Conservation (phyloP, 2,888 invertebrate species). For the Dromius quadrimaculatus region DNA sequence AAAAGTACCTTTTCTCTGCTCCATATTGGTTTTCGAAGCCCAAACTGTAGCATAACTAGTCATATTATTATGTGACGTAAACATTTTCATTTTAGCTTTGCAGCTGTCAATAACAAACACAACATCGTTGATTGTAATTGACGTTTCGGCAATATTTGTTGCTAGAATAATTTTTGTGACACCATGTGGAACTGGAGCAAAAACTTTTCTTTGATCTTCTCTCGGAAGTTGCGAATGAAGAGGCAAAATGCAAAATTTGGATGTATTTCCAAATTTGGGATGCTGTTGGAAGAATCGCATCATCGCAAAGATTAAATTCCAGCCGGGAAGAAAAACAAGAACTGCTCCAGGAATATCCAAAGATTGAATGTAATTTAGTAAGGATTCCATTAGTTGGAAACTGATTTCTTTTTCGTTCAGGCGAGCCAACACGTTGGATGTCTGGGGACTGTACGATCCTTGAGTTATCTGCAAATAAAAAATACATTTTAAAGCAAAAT, state of each 20-base stretch:
- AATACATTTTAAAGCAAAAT: too few species aligned
- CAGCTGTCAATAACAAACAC: slow-evolving; percentile 98
- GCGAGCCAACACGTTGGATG: slow-evolving; percentile 77
- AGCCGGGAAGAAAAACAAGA: slow-evolving; percentile 94
- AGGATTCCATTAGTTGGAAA: slow-evolving; percentile 90
- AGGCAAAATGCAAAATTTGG: slow-evolving; percentile 84
- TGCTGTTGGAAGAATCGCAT: slow-evolving; percentile 87
- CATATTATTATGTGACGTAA: slow-evolving; percentile 98
- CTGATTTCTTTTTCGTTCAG: slow-evolving; percentile 92
- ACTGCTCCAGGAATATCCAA: slow-evolving; percentile 85
- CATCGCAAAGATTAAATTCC: slow-evolving; percentile 95
- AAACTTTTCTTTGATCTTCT: slow-evolving; percentile 94
- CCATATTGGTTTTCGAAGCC: slow-evolving; percentile 94
- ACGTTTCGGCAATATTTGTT: slow-evolving; percentile 98
- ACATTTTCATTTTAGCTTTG: slow-evolving; percentile 97
- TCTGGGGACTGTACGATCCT: slow-evolving; percentile 71
- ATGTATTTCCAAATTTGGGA: slow-evolving; percentile 68
- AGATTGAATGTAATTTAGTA: slow-evolving; percentile 75
- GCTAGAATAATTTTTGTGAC: slow-evolving; percentile 83
- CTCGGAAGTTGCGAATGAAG: slow-evolving; percentile 98
- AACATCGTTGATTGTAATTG: slow-evolving; percentile 98
- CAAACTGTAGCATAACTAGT: slow-evolving; percentile 97
- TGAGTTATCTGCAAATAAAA: slow-evolving; percentile 60
- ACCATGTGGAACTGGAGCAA: slow-evolving; percentile 82
- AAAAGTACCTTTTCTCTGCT: slow-evolving; percentile 89